phyloP scores from a whole-genome alignment of 2,888 invertebrate genomes.

The Lypha dubia region DNA sequence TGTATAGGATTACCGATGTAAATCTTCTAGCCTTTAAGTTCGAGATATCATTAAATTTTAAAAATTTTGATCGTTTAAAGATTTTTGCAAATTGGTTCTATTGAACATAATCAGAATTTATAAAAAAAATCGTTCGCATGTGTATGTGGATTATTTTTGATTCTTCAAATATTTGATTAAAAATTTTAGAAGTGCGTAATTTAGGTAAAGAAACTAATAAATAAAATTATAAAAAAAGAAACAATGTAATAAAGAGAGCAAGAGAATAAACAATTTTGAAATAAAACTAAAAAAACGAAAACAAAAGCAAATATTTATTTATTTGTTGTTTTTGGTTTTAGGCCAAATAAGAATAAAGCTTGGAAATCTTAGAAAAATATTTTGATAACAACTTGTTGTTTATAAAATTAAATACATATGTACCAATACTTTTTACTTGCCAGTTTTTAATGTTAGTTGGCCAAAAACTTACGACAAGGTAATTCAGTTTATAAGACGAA shows the following conservation, averaged over 20 bases:
- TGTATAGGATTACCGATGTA: no score
- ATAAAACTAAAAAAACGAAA: neutral
- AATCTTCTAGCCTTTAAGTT: no score
- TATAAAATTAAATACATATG: neutral
- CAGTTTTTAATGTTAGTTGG: no score
- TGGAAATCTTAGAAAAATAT: neutral
- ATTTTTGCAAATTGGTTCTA: neutral
- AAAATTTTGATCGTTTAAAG: neutral
- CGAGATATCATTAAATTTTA: neutral
- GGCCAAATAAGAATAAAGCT: neutral
- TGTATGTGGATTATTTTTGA: neutral
- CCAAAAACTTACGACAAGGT: no score
- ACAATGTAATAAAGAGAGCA: neutral
- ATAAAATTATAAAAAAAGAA: neutral
- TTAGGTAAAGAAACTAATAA: conserved; percentile 8
- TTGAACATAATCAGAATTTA: neutral
- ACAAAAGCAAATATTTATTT: neutral
- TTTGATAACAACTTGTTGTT: neutral
- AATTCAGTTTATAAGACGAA: no score
- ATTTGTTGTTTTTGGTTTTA: neutral
- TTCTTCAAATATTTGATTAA: conserved; percentile 10
- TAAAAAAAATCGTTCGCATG: neutral
- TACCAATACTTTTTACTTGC: neutral
- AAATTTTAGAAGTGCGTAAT: conserved; percentile 64
- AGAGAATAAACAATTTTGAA: neutral